phyloP scores from a whole-genome alignment of 2,888 invertebrate species.

The Lepidonotus clava region DNA sequence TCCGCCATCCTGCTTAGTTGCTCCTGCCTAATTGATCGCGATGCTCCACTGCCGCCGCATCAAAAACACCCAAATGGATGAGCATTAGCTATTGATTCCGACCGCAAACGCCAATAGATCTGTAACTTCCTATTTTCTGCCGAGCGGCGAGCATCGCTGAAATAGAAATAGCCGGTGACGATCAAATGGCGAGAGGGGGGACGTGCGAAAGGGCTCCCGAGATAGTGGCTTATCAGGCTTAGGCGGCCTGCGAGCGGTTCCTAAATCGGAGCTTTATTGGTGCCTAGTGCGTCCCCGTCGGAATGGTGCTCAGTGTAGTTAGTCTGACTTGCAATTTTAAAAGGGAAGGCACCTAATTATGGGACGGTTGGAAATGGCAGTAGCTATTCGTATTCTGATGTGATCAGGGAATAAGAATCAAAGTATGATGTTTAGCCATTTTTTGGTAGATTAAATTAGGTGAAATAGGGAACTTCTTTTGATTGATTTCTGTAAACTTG shows the following conservation, averaged over 20 bases:
- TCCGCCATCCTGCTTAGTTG: background rate
- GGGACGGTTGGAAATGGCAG: too few relatives aligned
- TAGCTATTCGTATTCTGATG: too few relatives aligned
- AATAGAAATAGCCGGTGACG: background rate
- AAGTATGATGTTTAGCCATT: too few relatives aligned
- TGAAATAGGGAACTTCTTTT: too few relatives aligned
- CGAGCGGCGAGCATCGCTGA: background rate
- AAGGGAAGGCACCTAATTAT: too few relatives aligned
- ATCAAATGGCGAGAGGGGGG: background rate
- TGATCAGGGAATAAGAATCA: too few relatives aligned
- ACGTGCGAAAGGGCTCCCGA: background rate
- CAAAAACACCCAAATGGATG: slow-evolving; percentile 7
- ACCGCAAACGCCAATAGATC: slow-evolving; percentile 23
- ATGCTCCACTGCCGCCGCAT: background rate
- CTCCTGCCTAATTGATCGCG: background rate
- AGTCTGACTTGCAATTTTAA: too few relatives aligned
- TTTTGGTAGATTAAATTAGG: too few relatives aligned
- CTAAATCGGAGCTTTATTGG: too few relatives aligned
- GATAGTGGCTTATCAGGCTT: background rate
- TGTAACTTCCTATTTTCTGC: slow-evolving; percentile 24
- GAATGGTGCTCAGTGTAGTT: too few relatives aligned
- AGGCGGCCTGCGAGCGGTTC: background rate
- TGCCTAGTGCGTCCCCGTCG: too few relatives aligned
- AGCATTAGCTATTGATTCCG: slow-evolving; percentile 27
- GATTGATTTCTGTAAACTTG: too few relatives aligned